Conservation (phyloP, 23 tunicate species). For the Clavelina lepadiformis region DNA sequence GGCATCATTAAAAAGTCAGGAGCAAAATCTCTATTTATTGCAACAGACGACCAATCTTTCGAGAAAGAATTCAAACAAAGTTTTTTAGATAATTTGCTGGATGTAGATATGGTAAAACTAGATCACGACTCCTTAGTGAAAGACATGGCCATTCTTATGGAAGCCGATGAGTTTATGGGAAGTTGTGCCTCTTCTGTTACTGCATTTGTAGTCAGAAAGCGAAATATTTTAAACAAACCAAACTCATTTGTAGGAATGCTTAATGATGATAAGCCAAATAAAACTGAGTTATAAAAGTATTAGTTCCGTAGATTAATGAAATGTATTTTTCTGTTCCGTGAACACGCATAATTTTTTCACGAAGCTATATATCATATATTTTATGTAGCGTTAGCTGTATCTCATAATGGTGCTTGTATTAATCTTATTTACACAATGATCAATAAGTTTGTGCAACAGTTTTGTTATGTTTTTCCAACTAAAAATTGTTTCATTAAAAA, state of each 20-base stretch:
- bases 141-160: conserved; percentile 63
- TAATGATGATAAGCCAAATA: conserved; percentile 2
- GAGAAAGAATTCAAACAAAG: conserved; percentile 22
- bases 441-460: too few species aligned
- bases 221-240: conserved; percentile 28
- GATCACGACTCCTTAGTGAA: conserved; percentile 21
- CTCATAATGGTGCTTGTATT: too few species aligned
- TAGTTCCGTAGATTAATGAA: too few species aligned
- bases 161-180: conserved; percentile 77
- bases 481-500: too few species aligned
- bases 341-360: too few species aligned
- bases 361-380: too few species aligned
- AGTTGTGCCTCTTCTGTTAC: conserved; percentile 82
- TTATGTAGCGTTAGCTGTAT: too few species aligned
- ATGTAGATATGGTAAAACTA: conserved; percentile 35
- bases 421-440: too few species aligned
- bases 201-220: conserved; percentile 62
- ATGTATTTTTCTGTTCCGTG: too few species aligned
- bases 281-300: conserved; percentile 19
- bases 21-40: conserved; percentile 44
- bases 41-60: conserved; percentile 42
- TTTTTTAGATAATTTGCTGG: conserved; percentile 3
- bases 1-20: conserved; percentile 3
- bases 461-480: too few species aligned
- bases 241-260: conserved; percentile 45